phyloP scores from a whole-genome alignment of 2,113 vertebrate species.

The Pampusana beccarii region DNA sequence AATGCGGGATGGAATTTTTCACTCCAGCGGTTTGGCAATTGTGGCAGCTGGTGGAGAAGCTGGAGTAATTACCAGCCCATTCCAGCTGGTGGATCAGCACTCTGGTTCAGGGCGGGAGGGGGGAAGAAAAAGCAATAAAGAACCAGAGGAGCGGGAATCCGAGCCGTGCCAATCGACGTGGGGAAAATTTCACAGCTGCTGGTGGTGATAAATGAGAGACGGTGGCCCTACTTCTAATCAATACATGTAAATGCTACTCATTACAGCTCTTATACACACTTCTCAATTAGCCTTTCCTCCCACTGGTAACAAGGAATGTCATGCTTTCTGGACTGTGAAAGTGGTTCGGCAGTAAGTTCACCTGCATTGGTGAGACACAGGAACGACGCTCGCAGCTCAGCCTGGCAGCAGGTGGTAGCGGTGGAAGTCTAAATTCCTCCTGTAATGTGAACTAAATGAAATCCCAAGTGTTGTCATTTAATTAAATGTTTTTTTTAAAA shows the following conservation, averaged over 20 bases:
- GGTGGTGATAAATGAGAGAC: constrained; percentile 84
- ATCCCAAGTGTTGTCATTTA: constrained; percentile 63
- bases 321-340: constrained; percentile 92
- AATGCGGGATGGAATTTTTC: constrained; percentile 90
- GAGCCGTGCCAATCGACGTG: constrained; percentile 79
- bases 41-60: constrained; percentile 85
- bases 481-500: constrained; percentile 65
- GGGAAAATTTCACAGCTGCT: constrained; percentile 83
- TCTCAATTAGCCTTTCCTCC: constrained; percentile 90
- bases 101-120: constrained; percentile 68
- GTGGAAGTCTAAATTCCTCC: constrained; percentile 59
- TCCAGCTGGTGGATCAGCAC: constrained; percentile 78
- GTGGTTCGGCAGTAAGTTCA: constrained; percentile 78
- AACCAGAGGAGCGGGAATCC: constrained; percentile 76
- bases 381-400: neutral
- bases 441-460: constrained; percentile 56
- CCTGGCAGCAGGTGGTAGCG: constrained; percentile 80
- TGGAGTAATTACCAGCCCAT: constrained; percentile 86
- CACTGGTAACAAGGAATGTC: constrained; percentile 84
- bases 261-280: constrained; percentile 86
- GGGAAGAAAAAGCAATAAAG: constrained; percentile 74
- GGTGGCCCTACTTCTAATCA: constrained; percentile 83
- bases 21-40: constrained; percentile 89
- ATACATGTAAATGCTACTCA: constrained; percentile 92
- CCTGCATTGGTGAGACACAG: constrained; percentile 70